Base-by-base conservation (phyloP, 2,113 vertebrate genomes). In the Anguilla rostrata region DNA sequence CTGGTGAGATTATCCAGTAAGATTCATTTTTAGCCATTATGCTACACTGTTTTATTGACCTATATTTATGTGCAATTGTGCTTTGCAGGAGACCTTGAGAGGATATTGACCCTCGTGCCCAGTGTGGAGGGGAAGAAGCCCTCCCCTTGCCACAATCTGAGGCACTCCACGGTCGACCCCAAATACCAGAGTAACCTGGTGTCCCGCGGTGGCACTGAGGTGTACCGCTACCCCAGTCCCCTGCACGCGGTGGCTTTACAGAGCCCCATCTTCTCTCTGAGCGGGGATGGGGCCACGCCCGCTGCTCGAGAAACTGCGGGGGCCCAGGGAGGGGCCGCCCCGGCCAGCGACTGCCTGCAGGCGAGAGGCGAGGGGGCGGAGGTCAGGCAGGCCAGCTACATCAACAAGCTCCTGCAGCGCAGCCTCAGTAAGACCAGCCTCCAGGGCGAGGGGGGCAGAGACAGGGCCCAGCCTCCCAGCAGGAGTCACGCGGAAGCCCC, bases 191-290 rank as follows among this genome's bases (percentile, higher is more conserved):
- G 93, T 0, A 96, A 97, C 87, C 92, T 99, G 82, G 92, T 98
- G 83, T 97, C 96, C 43, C 95, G 92, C 89, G 95, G 90, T 0
- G 97, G 98, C 78, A 91, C 92, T 8, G 98, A 99, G 85, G 93
- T 98, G 66, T 99, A 99, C 88, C 94, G 92, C 0, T 99, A 98
- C 91, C 98, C 98, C 39, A 99, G 98, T 85, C 98, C 98, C 0
- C 94, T 99, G 85, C 98, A 99, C 5, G 98, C 98, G 0, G 98
- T 99, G 81, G 98, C 98, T 88, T 93, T 99, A 56, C 98, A 99
- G 90, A 99, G 97, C 89, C 98, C 98, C 0, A 96, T 99, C 78
- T 99, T 98, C 56, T 95, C 94, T 41, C 87, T 93, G n/a, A 89
- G 92, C 43, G 91, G 84, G 6, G 91, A 94, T 80, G 83, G 89